A percentile compares a stretch with the other conserved stretches of the same genome.
phyloP scores from a whole-genome alignment of 1,140 invertebrate species.

The Philopotamus ludificatus region DNA sequence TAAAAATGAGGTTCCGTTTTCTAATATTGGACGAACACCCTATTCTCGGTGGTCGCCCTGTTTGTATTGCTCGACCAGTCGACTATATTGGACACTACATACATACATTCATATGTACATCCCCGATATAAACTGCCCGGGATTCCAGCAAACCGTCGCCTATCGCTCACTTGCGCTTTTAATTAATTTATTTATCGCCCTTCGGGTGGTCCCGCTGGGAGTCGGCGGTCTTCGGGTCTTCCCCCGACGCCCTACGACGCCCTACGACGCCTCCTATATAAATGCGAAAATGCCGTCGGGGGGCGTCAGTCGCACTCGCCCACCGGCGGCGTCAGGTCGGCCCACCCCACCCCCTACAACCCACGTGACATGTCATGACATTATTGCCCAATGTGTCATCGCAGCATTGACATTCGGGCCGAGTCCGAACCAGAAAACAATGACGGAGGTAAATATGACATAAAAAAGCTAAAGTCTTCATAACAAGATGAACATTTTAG shows the following conservation, averaged over 20 bases:
- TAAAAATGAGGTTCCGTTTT: no score
- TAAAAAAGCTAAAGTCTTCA: no score
- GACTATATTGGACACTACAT: background rate
- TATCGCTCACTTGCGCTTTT: conserved; percentile 38
- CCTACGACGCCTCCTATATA: background rate
- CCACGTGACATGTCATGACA: no score
- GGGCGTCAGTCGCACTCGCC: conserved; percentile 9
- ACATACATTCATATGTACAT: conserved; percentile 16
- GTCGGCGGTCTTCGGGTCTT: conserved; percentile 20
- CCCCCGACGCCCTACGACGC: no score
- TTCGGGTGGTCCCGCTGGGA: conserved; percentile 30
- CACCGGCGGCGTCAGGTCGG: background rate
- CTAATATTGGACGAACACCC: background rate
- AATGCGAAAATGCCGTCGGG: background rate
- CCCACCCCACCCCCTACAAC: no score
- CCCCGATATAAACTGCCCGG: conserved; percentile 2
- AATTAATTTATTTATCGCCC: conserved; percentile 40
- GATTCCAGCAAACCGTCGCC: conserved; percentile 25
- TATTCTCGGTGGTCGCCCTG: background rate
- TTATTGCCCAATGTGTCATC: no score
- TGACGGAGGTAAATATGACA: no score
- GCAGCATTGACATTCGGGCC: no score
- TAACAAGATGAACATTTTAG: no score
- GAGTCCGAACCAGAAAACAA: no score
- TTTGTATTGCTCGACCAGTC: conserved; percentile 3